These are phyloP conservation scores for Rhinella marina DNA, from an alignment of 2,797 vertebrate genomes.

Conservation along the genomic window DNA sequence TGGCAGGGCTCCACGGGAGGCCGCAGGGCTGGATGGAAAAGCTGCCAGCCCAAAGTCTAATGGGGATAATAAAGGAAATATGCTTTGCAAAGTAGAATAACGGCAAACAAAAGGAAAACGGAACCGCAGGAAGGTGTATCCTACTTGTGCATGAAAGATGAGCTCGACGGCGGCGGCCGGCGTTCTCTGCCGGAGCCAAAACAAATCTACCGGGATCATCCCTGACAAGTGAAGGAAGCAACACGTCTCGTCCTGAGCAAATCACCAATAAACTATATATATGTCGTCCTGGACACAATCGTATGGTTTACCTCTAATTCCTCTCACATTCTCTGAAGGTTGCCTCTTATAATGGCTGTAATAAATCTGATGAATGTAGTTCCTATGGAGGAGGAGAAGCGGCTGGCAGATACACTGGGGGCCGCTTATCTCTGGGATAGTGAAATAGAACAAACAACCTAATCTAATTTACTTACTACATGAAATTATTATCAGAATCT, in stretches of 20 bases:
- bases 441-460: background rate
- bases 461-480: background rate
- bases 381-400: background rate
- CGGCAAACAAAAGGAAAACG: conserved; percentile 36
- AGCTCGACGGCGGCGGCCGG: background rate
- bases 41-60: conserved; percentile 49
- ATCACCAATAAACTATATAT: background rate
- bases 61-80: conserved; percentile 55
- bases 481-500: too few relatives aligned
- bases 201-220: background rate
- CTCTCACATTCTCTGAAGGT: background rate
- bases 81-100: conserved; percentile 37
- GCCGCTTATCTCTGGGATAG: background rate
- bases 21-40: conserved; percentile 29
- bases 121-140: conserved; percentile 42
- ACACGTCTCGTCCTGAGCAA: background rate
- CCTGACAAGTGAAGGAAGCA: background rate
- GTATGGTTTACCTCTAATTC: background rate
- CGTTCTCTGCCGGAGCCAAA: conserved; percentile 1
- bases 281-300: background rate
- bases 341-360: background rate
- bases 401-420: background rate
- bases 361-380: background rate
- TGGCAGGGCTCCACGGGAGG: conserved; percentile 50
- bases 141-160: conserved; percentile 35